phyloP scores from a whole-genome alignment of 2,113 vertebrate species.

The Heterochromis multidens region DNA sequence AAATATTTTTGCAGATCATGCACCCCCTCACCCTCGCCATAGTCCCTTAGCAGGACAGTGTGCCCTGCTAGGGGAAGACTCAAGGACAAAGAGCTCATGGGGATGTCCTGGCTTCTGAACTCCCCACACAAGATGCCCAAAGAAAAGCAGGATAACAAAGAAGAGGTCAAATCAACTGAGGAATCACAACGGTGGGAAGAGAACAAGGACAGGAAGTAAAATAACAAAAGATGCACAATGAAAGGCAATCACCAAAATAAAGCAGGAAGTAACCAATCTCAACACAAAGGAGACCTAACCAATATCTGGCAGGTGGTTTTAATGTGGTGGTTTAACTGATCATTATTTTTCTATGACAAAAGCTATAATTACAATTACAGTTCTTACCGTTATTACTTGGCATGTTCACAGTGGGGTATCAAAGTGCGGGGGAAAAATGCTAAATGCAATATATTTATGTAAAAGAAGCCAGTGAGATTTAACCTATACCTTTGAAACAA shows the following conservation, averaged over 20 bases:
- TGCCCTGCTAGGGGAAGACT: rapidly evolving
- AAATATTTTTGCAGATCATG: background rate
- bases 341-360: no score
- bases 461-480: background rate
- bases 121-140: background rate
- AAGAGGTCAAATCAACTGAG: background rate
- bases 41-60: background rate
- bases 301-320: background rate
- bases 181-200: background rate
- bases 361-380: background rate
- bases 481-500: background rate
- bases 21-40: rapidly evolving
- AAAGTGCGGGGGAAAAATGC: rapidly evolving
- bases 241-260: background rate
- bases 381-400: background rate
- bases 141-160: background rate
- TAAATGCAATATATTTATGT: background rate
- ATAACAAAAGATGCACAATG: background rate
- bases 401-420: rapidly evolving
- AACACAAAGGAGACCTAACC: background rate
- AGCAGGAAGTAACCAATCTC: background rate
- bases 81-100: background rate
- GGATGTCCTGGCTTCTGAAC: rapidly evolving
- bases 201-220: background rate
- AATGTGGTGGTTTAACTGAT: rapidly evolving